Evolutionary conservation across 2,888 invertebrate genomes (phyloP).

Genomic region (Apodemia mormo): DNA sequence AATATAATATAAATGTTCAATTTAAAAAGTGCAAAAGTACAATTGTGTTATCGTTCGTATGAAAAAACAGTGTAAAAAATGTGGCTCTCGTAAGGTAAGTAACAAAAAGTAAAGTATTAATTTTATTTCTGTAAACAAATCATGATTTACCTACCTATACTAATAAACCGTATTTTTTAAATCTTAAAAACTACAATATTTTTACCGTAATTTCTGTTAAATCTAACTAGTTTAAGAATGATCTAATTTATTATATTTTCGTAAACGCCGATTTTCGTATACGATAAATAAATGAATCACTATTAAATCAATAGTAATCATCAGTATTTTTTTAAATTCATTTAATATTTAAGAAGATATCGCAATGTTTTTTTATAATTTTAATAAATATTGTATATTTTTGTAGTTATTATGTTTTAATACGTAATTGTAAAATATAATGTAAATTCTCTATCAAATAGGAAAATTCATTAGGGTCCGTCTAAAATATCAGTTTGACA

Average conservation of each 20-base stretch:
- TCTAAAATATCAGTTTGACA: background rate
- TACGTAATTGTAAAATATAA: too few relatives aligned
- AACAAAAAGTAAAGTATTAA: background rate
- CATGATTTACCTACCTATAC: background rate
- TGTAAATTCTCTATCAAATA: background rate
- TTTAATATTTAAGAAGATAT: too few relatives aligned
- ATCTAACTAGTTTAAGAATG: too few relatives aligned
- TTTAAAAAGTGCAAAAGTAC: constrained; percentile 27
- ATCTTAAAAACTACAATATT: background rate
- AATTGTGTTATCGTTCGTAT: constrained; percentile 16
- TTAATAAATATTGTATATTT: too few relatives aligned
- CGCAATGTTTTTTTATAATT: too few relatives aligned
- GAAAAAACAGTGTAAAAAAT: constrained; percentile 20
- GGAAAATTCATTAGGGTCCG: background rate
- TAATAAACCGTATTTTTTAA: background rate
- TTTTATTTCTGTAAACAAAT: background rate
- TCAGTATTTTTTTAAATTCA: too few relatives aligned
- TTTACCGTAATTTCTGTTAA: background rate
- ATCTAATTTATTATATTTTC: too few relatives aligned
- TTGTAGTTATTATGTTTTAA: too few relatives aligned
- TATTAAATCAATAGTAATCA: too few relatives aligned
- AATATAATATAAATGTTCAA: constrained; percentile 25
- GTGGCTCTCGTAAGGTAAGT: background rate
- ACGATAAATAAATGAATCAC: too few relatives aligned
- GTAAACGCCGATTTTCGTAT: too few relatives aligned